Base-by-base conservation (phyloP, 2,113 vertebrate species). In the Clarias magur region DNA sequence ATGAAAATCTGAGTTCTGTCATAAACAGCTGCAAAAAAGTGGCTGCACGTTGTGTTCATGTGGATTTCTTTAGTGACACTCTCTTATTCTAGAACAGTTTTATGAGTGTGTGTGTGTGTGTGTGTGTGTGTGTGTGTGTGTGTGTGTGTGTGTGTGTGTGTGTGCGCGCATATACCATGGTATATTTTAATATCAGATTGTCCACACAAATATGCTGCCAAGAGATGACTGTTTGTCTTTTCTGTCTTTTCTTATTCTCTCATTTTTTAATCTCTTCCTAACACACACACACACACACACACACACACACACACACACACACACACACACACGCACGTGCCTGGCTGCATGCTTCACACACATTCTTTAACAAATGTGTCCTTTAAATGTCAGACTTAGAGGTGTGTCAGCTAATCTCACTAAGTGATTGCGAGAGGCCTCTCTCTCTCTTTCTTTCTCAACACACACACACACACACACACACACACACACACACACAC, bases 401-500 rank as follows among this genome's bases (percentile, higher is more conserved):
- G 25, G 75, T 79, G 48, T 79, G 75, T 79, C 75, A 79, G 17
- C 48, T 57, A 78, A 78, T 56, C 75, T 78, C 3, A 7, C 48
- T 56, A 56, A 79, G 53, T 56, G 76, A 79, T 79, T 78, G 75
- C 27, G 75, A 56, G 75, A 56, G 56, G 53, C 75, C 75, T 56
- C 16, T 21, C 21, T 79, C 7, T 21, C 21, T 79, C 7, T 56
- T n/a, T n/a, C 27, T 48, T 48, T 48, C 48, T 48, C 48, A 48
- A 8, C 7, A 48, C 48, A 17, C 25, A 30, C 53, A 27, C 53
- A 27, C 75, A 79, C 75, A 56, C 75, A 30, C 76, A 57, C 76
- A 80, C 78, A 73, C 70, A 73, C 70, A 79, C 76, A 56, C 75
- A 57, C 53, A 56, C 75, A 76, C 70, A 75, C 72, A 75, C 72